Evolutionary conservation across 2,113 vertebrate genomes (phyloP).

Genomic region (Ctenodactylus gundi): DNA sequence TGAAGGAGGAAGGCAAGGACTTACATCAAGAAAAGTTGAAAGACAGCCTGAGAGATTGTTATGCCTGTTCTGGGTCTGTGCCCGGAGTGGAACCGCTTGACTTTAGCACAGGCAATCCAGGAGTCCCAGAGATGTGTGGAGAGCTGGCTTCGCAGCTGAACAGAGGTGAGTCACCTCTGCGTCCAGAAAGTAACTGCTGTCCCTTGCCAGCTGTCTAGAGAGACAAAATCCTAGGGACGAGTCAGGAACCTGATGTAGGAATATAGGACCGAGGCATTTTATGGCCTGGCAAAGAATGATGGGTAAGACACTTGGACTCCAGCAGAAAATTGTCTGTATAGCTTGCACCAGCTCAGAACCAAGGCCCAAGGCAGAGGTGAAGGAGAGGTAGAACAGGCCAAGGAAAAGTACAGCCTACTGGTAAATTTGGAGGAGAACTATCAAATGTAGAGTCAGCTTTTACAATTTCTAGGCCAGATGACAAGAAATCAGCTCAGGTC

Average conservation of each 20-base stretch:
- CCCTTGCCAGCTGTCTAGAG: background rate
- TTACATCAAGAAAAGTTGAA: background rate
- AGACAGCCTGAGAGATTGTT: background rate
- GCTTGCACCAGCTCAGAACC: background rate
- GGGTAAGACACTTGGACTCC: background rate
- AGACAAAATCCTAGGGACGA: background rate
- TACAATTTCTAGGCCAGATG: background rate
- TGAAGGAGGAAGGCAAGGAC: background rate
- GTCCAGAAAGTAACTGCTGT: background rate
- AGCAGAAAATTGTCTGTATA: background rate
- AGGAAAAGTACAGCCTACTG: background rate
- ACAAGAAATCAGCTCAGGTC: background rate
- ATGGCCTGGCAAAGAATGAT: background rate
- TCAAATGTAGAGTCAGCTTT: background rate
- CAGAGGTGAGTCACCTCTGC: background rate
- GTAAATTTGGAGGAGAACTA: background rate
- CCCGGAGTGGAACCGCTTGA: background rate
- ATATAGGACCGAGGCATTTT: background rate
- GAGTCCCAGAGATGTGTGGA: background rate
- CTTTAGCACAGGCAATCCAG: background rate
- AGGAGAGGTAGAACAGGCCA: fast-evolving
- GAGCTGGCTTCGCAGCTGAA: background rate
- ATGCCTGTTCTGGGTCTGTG: background rate
- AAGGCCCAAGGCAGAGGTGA: background rate
- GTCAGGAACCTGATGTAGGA: background rate